Percentiles rank a stretch among this genome's conserved stretches.
Evolutionary conservation across 1,140 invertebrate genomes (phyloP).

Genomic region (Mamestra configurata): DNA sequence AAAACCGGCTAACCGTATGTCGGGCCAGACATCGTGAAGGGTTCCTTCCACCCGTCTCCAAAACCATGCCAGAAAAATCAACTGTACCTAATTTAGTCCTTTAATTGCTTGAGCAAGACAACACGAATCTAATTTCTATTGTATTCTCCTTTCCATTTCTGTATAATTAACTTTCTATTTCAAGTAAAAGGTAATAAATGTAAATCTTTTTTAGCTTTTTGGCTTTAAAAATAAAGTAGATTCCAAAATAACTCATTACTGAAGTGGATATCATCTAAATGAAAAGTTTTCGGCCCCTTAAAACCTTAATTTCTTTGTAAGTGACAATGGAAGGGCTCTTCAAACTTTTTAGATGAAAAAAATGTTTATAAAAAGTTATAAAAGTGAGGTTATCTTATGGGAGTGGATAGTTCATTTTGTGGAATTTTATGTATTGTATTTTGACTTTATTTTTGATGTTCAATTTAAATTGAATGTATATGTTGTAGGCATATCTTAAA

Average conservation of each 20-base stretch:
- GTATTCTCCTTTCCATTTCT: not conserved
- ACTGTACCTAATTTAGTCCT: not conserved
- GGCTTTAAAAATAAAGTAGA: slow-evolving; percentile 40
- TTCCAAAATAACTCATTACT: slow-evolving; percentile 44
- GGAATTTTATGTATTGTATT: slow-evolving; percentile 15
- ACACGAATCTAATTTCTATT: not conserved
- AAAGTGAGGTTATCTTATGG: slow-evolving; percentile 17
- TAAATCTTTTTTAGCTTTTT: slow-evolving; percentile 43
- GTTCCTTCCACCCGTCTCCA: too few relatives aligned
- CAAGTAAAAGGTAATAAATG: slow-evolving; percentile 23
- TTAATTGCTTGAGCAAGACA: not conserved
- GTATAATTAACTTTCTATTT: slow-evolving; percentile 2
- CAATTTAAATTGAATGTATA: too few relatives aligned
- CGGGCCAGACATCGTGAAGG: too few relatives aligned
- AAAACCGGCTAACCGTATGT: too few relatives aligned
- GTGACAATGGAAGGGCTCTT: slow-evolving; percentile 38
- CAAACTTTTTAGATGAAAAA: slow-evolving; percentile 47
- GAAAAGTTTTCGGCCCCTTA: slow-evolving; percentile 42
- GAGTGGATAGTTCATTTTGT: slow-evolving; percentile 26
- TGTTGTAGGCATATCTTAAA: too few relatives aligned
- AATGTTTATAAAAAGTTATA: slow-evolving; percentile 32
- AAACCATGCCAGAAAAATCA: not conserved
- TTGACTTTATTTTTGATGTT: not conserved
- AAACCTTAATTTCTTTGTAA: slow-evolving; percentile 50
- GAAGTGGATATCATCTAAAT: slow-evolving; percentile 50